Evolutionary conservation across 1,140 invertebrate species (phyloP), one percentile per base, ranked within the genome.

Genomic region (Drosophila jambulina): DNA sequence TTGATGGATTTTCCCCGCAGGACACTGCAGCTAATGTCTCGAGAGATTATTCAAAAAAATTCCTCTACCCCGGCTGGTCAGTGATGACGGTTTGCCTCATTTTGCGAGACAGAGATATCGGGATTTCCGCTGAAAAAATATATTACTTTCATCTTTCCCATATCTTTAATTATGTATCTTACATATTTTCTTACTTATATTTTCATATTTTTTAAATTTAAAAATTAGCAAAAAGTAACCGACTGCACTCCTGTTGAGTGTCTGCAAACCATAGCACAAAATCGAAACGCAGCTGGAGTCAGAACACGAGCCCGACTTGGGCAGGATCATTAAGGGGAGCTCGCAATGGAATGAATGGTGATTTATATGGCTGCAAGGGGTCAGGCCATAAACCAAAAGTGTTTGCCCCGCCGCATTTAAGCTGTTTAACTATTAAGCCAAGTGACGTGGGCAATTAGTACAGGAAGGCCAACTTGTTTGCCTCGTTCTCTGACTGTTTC

Each of bases 311-410:
- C 32, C 49, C 21, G 51, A 45, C 45, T 25, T 23, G 54, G 25
- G 54, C 65, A 72, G 38, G 54, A 78, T 87, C 81, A 90, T 91
- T 86, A 90, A 88, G 60, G 64, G 40, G 27, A 57, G 72, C 68
- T 46, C 72, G 67, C 36, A 25, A 32, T 60, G 53, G 64, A 64
- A 56, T 56, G 34, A 38, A 56, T 56, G 71, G 80, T 90, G 81
- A 88, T 90, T 88, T 88, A 90, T 87, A 54, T 68, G 46, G 76
- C 67, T 83, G 67, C 71, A 80, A 80, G 80, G 76, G 84, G 83
- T 88, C 81, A 81, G 69, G 75, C 69, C 64, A 81, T 81, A 81
- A 90, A 81, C 69, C 45, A 78, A 83, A 84, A 75, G 58, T 78
- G 53, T 70, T 54, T 38, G 48, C 63, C 53, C 49, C 43, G 49